Conservation (phyloP, 2,888 invertebrate species). For the Lycocerus yunnanus region DNA sequence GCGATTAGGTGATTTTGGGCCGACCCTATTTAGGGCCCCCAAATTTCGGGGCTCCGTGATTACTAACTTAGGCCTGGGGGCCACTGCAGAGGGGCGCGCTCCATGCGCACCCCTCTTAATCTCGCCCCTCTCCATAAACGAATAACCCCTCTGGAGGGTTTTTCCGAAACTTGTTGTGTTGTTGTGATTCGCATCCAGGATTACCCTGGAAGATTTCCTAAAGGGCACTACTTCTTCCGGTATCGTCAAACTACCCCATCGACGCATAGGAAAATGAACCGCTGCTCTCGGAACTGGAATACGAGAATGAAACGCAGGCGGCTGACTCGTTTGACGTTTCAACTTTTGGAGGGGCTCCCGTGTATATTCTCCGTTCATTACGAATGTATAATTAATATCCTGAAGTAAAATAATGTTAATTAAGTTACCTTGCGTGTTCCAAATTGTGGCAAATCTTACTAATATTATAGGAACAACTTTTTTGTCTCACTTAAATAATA, state of each 20-base stretch:
- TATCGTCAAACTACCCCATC: conserved; percentile 67
- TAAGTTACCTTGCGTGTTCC: background rate
- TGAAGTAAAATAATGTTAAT: background rate
- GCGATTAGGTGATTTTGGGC: conserved; percentile 55
- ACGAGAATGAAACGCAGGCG: conserved; percentile 22
- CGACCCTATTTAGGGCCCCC: conserved; percentile 47
- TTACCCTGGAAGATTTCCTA: background rate
- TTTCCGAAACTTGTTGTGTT: background rate
- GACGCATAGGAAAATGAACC: conserved; percentile 57
- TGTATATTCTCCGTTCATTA: conserved; percentile 34
- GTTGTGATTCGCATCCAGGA: conserved; percentile 7
- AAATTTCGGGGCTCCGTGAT: conserved; percentile 62
- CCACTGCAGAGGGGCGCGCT: conserved; percentile 52
- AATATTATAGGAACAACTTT: no score
- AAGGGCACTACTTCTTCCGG: conserved; percentile 9
- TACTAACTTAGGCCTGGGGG: conserved; percentile 62
- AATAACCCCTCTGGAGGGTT: conserved; percentile 45
- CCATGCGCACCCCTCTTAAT: conserved; percentile 58
- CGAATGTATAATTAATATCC: conserved; percentile 1
- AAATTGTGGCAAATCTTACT: background rate
- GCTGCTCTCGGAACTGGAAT: conserved; percentile 18
- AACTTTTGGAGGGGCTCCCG: conserved; percentile 18
- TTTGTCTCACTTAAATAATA: background rate
- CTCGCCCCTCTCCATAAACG: conserved; percentile 51
- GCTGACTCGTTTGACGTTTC: conserved; percentile 23